A percentile compares a stretch with the other conserved stretches of the same genome.
Conservation (phyloP, 1,140 invertebrate genomes). For the Heliconius melpomene region DNA sequence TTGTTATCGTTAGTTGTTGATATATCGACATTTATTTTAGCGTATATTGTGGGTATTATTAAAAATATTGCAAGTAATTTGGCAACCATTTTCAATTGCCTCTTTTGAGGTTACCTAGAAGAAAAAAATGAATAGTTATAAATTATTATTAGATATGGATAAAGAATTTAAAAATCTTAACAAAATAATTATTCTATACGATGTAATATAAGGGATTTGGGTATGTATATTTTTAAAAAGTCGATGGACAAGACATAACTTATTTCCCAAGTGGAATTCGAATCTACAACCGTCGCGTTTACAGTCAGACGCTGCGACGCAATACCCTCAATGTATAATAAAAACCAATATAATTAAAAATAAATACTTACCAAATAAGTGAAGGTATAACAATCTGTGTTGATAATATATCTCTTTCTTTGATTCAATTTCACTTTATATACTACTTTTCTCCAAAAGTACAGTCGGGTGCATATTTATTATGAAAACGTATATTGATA, state of each 20-base stretch:
- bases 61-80: slow-evolving; percentile 38
- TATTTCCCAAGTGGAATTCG: too few species aligned
- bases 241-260: too few species aligned
- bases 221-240: too few species aligned
- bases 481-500: too few species aligned
- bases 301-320: too few species aligned
- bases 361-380: not conserved
- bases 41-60: slow-evolving; percentile 41
- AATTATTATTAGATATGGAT: too few species aligned
- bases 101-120: not conserved
- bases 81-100: slow-evolving; percentile 41
- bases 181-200: too few species aligned
- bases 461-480: not conserved
- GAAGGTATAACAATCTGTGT: slow-evolving; percentile 7
- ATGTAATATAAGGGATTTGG: too few species aligned
- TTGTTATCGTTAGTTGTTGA: slow-evolving; percentile 34
- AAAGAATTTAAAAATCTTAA: too few species aligned
- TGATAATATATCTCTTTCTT: not conserved
- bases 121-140: not conserved
- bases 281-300: too few species aligned
- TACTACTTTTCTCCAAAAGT: slow-evolving; percentile 21
- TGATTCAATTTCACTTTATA: slow-evolving; percentile 7
- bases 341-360: not conserved
- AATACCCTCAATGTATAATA: not conserved
- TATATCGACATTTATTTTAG: slow-evolving; percentile 45